Conservation (phyloP, 1,140 invertebrate genomes). For the Drosophila sp. region DNA sequence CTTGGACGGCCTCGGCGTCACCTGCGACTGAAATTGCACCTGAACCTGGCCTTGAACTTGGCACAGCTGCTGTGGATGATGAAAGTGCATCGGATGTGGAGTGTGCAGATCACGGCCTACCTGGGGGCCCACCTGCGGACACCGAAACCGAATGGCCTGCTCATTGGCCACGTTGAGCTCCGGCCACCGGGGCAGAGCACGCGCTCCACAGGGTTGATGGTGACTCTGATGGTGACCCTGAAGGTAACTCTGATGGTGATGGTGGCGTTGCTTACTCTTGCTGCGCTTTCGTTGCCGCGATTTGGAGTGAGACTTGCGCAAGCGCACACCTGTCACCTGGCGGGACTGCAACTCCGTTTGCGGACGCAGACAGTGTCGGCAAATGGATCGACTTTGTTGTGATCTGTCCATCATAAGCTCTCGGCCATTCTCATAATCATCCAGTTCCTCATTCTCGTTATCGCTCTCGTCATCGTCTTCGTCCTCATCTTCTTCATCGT, state of each 20-base stretch:
- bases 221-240: too few relatives aligned
- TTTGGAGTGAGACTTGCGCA: constrained; percentile 54
- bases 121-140: constrained; percentile 80
- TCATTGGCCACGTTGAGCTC: constrained; percentile 73
- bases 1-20: constrained; percentile 22
- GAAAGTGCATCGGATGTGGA: constrained; percentile 76
- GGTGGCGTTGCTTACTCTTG: constrained; percentile 58
- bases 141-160: constrained; percentile 79
- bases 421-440: constrained; percentile 16
- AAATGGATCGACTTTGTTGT: constrained; percentile 33
- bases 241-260: constrained; percentile 13
- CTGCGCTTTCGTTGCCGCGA: constrained; percentile 62
- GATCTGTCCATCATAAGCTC: not conserved
- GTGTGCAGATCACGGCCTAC: constrained; percentile 70
- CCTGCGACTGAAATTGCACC: constrained; percentile 2
- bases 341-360: constrained; percentile 58
- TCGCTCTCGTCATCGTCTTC: constrained; percentile 6
- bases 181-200: constrained; percentile 47
- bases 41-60: constrained; percentile 15
- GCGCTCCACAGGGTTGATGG: constrained; percentile 21
- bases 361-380: constrained; percentile 73
- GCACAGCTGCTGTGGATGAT: constrained; percentile 72
- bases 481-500: not conserved
- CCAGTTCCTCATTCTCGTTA: constrained; percentile 10
- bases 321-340: constrained; percentile 29